phyloP scores from a whole-genome alignment of 1,140 invertebrate species.

The Trichoplusia ni region DNA sequence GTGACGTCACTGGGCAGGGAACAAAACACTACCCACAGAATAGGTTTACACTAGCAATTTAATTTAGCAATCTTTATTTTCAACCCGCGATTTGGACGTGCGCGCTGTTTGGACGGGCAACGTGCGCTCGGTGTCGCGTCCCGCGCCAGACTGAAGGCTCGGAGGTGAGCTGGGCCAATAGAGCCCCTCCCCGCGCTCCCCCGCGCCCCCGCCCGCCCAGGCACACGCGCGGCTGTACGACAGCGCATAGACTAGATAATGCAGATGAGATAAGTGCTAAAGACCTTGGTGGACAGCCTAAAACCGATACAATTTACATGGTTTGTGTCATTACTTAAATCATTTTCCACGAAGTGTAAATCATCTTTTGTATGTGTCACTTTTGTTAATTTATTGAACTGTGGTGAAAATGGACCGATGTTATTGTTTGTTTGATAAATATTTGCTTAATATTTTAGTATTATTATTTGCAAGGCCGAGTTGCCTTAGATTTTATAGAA shows the following conservation, averaged over 20 bases:
- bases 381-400: neutral
- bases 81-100: constrained; percentile 48
- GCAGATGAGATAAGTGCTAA: constrained; percentile 26
- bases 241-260: constrained; percentile 30
- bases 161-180: constrained; percentile 64
- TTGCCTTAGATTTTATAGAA: no score
- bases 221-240: constrained; percentile 46
- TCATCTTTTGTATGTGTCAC: no score
- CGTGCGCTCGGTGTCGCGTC: constrained; percentile 40
- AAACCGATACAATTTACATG: neutral
- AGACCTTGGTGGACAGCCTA: constrained; percentile 19
- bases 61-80: constrained; percentile 62
- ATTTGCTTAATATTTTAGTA: no score
- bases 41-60: constrained; percentile 61
- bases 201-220: constrained; percentile 64
- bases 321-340: no score
- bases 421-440: no score
- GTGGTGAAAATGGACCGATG: neutral
- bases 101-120: constrained; percentile 20
- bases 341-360: no score
- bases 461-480: no score
- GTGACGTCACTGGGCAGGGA: constrained; percentile 42
- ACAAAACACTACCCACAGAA: constrained; percentile 46
- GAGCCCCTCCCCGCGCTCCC: constrained; percentile 39
- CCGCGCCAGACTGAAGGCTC: constrained; percentile 59